Evolutionary conservation across 2,113 vertebrate genomes (phyloP).

Genomic region (Indicator maculatus): DNA sequence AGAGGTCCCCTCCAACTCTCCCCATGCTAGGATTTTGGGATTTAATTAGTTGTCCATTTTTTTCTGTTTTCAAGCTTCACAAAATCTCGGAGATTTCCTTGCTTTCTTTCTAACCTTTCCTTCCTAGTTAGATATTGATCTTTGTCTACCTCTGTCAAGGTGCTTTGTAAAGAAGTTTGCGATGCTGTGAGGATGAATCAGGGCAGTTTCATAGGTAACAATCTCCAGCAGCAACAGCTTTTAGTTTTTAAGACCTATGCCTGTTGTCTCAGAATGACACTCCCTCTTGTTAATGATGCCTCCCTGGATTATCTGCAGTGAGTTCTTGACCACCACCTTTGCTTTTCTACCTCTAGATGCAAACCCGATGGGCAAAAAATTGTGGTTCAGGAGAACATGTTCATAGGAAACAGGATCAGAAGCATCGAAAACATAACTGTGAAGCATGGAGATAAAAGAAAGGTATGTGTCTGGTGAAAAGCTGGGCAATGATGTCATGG

Average conservation of each 20-base stretch:
- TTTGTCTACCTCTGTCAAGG: background rate
- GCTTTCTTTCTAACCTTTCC: background rate
- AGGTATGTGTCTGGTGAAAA: constrained; percentile 25
- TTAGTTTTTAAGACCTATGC: background rate
- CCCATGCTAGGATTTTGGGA: background rate
- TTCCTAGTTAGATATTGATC: background rate
- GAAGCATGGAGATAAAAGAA: background rate
- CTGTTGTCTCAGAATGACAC: background rate
- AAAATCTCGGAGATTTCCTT: background rate
- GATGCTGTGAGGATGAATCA: background rate
- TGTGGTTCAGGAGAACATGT: background rate
- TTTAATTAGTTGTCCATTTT: background rate
- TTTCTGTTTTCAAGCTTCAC: background rate
- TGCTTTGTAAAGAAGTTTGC: background rate
- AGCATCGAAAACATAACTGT: constrained; percentile 24
- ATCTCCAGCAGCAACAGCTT: background rate
- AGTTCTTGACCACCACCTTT: background rate
- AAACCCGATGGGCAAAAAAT: background rate
- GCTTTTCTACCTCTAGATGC: constrained; percentile 53
- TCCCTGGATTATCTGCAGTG: background rate
- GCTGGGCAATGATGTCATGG: background rate
- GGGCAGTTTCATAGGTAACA: background rate
- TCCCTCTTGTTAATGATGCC: background rate
- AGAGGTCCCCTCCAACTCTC: too few relatives aligned
- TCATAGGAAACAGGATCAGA: constrained; percentile 46